These are phyloP conservation scores for Biston betularia DNA, from an alignment of 2,888 invertebrate genomes.

Conservation along the genomic window DNA sequence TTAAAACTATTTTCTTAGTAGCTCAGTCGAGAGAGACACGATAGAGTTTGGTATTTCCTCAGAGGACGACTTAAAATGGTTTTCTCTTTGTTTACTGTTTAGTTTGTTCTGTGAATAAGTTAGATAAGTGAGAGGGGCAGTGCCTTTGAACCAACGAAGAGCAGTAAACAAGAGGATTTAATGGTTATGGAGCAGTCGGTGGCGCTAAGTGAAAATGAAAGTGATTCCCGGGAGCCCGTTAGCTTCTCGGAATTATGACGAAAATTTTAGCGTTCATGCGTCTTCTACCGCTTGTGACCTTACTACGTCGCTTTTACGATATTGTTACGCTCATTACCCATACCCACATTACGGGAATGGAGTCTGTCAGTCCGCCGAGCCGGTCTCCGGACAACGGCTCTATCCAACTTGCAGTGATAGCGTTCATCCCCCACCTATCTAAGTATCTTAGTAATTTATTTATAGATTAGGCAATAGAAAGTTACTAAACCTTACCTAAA, in stretches of 20 bases:
- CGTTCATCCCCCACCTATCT: background rate
- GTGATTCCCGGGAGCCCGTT: conserved; percentile 71
- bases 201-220: conserved; percentile 80
- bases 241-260: conserved; percentile 68
- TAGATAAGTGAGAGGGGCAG: conserved; percentile 60
- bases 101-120: conserved; percentile 73
- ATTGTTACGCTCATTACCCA: conserved; percentile 61
- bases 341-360: conserved; percentile 55
- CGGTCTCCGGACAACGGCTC: conserved; percentile 32
- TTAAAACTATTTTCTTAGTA: background rate
- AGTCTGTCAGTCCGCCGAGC: conserved; percentile 50
- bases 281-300: conserved; percentile 54
- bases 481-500: too few relatives aligned
- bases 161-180: conserved; percentile 76
- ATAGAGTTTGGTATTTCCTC: conserved; percentile 62
- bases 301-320: conserved; percentile 57
- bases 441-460: background rate
- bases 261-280: conserved; percentile 63
- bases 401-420: conserved; percentile 29
- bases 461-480: background rate
- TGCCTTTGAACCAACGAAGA: conserved; percentile 55
- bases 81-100: conserved; percentile 65
- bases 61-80: conserved; percentile 56
- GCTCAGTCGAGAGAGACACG: background rate
- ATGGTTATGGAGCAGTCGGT: conserved; percentile 75